Percentiles rank a stretch among this genome's conserved stretches.
Conservation (phyloP, 2,888 invertebrate species). For the Pristionchus fissidentatus region DNA sequence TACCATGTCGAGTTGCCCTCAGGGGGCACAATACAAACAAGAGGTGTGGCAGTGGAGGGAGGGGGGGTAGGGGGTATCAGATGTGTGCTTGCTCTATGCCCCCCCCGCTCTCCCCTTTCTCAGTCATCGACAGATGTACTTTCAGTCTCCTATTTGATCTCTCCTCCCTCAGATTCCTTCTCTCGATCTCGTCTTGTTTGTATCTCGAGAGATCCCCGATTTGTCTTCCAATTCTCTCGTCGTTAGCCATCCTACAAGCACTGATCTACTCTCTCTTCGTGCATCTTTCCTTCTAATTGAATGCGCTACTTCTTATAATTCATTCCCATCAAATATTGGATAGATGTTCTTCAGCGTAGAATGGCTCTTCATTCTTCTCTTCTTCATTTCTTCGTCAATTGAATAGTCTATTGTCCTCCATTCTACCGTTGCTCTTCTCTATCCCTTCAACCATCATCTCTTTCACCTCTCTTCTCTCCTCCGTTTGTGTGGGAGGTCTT, state of each 20-base stretch:
- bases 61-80: not conserved
- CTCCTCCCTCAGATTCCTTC: not conserved
- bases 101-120: not conserved
- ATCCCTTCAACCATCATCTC: too few species aligned
- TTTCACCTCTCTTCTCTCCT: too few species aligned
- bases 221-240: not conserved
- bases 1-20: too few species aligned
- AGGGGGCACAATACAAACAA: constrained; percentile 15
- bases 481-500: too few species aligned
- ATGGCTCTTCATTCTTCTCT: too few species aligned
- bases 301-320: not conserved
- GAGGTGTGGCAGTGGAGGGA: not conserved
- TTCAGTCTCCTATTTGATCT: not conserved
- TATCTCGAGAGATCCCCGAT: not conserved
- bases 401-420: too few species aligned
- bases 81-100: not conserved
- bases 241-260: not conserved
- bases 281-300: too few species aligned
- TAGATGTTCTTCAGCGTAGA: too few species aligned
- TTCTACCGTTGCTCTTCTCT: too few species aligned
- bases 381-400: too few species aligned
- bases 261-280: not conserved
- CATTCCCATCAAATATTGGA: not conserved
- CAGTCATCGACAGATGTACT: not conserved
- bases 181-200: not conserved